phyloP scores from a whole-genome alignment of 2,797 vertebrate species.

The Allobates femoralis region DNA sequence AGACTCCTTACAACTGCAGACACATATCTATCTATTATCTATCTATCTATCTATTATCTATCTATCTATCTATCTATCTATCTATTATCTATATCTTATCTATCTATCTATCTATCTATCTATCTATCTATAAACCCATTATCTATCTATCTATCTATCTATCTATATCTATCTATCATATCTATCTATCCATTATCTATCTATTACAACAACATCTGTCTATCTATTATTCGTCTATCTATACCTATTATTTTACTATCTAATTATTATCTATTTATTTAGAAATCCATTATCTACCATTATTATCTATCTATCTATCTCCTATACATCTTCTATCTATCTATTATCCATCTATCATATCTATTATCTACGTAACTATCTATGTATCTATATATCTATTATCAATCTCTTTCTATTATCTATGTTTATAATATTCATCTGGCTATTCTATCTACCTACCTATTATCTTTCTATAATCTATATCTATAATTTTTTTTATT shows the following conservation, averaged over 20 bases:
- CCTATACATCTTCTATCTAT: background rate
- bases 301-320: background rate
- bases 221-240: background rate
- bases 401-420: background rate
- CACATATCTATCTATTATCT: background rate
- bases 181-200: constrained; percentile 11
- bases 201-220: too few relatives aligned
- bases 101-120: background rate
- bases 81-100: constrained; percentile 3
- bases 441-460: too few relatives aligned
- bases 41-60: constrained; percentile 2
- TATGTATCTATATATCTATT: background rate
- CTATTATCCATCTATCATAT: background rate
- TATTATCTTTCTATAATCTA: background rate
- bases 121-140: too few relatives aligned
- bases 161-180: constrained; percentile 6
- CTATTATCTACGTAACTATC: too few relatives aligned
- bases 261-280: background rate
- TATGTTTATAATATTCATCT: too few relatives aligned
- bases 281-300: too few relatives aligned
- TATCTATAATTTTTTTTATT: background rate
- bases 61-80: too few relatives aligned
- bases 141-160: background rate
- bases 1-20: background rate
- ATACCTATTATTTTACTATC: too few relatives aligned